phyloP scores from a whole-genome alignment of 30 jellyfish, hydroid and myxozoan genomes.

The Chrysaora quinquecirrha region DNA sequence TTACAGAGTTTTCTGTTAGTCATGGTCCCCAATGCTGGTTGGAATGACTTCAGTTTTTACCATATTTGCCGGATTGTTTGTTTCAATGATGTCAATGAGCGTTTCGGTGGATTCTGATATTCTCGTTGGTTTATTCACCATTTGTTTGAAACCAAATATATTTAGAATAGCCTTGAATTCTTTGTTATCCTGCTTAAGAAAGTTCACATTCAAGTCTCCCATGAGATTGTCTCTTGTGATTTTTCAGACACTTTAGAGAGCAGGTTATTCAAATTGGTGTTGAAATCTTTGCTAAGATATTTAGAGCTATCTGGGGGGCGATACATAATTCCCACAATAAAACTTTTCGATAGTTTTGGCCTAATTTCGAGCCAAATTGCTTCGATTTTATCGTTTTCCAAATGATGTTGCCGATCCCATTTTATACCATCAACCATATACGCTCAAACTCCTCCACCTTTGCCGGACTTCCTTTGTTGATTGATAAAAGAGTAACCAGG shows the following conservation, averaged over 20 bases:
- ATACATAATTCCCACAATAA: slow-evolving; percentile 60
- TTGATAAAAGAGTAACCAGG: slow-evolving; percentile 66
- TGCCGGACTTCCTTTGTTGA: slow-evolving; percentile 71
- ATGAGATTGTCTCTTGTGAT: slow-evolving; percentile 58
- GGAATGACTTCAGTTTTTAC: slow-evolving; percentile 39
- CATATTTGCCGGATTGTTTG: slow-evolving; percentile 44
- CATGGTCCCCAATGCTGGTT: slow-evolving; percentile 52
- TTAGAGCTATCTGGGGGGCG: slow-evolving; percentile 73
- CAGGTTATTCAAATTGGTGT: slow-evolving; percentile 32
- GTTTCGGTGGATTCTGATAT: slow-evolving; percentile 64
- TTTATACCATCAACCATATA: slow-evolving; percentile 65
- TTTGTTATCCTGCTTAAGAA: slow-evolving; percentile 60
- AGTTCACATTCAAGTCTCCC: slow-evolving; percentile 71
- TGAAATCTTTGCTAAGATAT: slow-evolving; percentile 64
- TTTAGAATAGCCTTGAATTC: slow-evolving; percentile 50
- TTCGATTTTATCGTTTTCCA: slow-evolving; percentile 54
- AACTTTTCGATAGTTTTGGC: slow-evolving; percentile 55
- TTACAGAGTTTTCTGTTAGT: slow-evolving; percentile 43
- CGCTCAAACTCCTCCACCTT: slow-evolving; percentile 77
- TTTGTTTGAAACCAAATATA: slow-evolving; percentile 54
- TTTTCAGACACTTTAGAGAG: slow-evolving; percentile 43
- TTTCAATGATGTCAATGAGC: slow-evolving; percentile 58
- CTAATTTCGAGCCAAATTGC: slow-evolving; percentile 60
- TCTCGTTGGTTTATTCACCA: slow-evolving; percentile 57
- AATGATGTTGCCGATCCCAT: slow-evolving; percentile 61